Evolutionary conservation across 2,113 vertebrate genomes (phyloP).

Genomic region (Pipra filicauda): DNA sequence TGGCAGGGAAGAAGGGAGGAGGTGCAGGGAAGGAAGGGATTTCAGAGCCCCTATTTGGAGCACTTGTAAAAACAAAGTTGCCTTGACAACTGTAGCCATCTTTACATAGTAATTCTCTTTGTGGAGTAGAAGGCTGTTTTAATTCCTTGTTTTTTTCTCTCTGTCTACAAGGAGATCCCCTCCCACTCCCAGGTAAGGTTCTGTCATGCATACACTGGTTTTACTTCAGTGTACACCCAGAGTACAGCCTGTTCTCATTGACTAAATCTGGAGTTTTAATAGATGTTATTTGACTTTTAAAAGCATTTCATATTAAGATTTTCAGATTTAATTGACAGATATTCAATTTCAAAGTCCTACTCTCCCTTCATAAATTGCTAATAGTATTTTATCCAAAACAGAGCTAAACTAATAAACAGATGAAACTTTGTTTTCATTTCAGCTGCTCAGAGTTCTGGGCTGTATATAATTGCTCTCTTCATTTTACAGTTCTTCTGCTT

Average conservation of each 20-base stretch:
- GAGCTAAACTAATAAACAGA: constrained; percentile 38
- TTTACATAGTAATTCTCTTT: constrained; percentile 16
- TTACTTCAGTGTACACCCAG: not conserved
- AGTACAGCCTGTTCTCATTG: constrained; percentile 32
- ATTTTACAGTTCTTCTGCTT: constrained; percentile 50
- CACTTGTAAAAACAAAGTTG: constrained; percentile 46
- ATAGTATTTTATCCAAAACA: constrained; percentile 43
- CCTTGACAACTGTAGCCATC: constrained; percentile 56
- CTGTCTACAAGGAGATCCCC: not conserved
- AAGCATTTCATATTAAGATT: constrained; percentile 51
- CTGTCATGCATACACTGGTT: not conserved
- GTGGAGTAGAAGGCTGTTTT: not conserved
- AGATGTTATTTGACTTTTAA: constrained; percentile 41
- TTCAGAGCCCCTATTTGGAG: not conserved
- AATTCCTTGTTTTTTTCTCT: not conserved
- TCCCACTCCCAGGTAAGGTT: not conserved
- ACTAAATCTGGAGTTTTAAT: constrained; percentile 45
- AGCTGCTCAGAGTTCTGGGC: constrained; percentile 8
- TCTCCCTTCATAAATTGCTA: constrained; percentile 44
- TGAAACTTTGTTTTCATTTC: constrained; percentile 53
- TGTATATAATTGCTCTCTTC: constrained; percentile 33
- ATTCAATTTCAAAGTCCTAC: constrained; percentile 47
- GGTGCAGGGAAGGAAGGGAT: not conserved
- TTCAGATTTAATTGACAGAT: constrained; percentile 50
- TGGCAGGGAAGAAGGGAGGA: no score